These are phyloP conservation scores for Cosmorhoe ocellata DNA, from an alignment of 2,888 invertebrate species.

Conservation along the genomic window DNA sequence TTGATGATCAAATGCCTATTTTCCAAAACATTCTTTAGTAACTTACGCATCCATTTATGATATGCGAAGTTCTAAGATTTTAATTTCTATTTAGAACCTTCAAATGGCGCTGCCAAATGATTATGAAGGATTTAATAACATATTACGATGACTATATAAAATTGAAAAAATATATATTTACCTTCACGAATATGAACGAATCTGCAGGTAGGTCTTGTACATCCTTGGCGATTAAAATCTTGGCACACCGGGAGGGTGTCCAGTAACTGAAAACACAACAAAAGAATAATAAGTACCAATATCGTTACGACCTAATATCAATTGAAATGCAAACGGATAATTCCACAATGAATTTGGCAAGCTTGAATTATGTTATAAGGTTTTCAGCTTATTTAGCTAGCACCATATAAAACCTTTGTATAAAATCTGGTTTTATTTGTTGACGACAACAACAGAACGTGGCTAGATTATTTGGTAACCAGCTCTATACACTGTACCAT, in stretches of 20 bases:
- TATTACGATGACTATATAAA: constrained; percentile 3
- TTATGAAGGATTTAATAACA: neutral
- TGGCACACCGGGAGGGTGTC: constrained; percentile 99
- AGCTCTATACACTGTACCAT: too few relatives aligned
- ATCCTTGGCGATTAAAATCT: constrained; percentile 99
- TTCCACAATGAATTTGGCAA: constrained; percentile 42
- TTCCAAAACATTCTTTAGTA: too few relatives aligned
- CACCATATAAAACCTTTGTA: too few relatives aligned
- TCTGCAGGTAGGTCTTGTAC: constrained; percentile 98
- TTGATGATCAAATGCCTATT: constrained; percentile 2
- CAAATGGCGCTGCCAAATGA: constrained; percentile 2
- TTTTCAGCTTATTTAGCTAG: neutral
- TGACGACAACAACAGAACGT: too few relatives aligned
- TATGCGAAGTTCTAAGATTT: neutral
- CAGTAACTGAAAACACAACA: constrained; percentile 94
- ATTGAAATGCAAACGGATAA: constrained; percentile 50
- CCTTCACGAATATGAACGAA: constrained; percentile 99
- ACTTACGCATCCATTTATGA: neutral
- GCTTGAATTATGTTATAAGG: neutral
- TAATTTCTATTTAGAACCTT: neutral
- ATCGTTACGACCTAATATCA: constrained; percentile 38
- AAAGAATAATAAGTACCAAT: constrained; percentile 56
- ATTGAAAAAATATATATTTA: constrained; percentile 70
- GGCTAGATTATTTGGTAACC: too few relatives aligned
- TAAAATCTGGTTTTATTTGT: too few relatives aligned